Conservation (phyloP, 2,113 vertebrate genomes). For the Melanocharis versteri region DNA sequence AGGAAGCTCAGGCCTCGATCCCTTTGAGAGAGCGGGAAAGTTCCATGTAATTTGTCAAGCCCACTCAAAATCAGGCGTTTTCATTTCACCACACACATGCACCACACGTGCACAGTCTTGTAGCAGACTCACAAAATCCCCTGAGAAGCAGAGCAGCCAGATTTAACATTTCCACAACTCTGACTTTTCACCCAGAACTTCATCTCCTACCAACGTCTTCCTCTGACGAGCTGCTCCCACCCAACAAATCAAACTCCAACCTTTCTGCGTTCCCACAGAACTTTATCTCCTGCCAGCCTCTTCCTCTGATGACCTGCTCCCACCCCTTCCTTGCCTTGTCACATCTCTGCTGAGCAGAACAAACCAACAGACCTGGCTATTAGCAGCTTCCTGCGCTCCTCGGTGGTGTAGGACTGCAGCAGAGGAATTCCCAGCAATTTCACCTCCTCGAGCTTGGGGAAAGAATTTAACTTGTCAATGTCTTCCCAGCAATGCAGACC, state of each 20-base stretch:
- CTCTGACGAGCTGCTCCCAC: neutral
- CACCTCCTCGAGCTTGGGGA: constrained; percentile 92
- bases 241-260: neutral
- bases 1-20: neutral
- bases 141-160: neutral
- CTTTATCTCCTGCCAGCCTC: neutral
- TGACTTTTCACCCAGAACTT: neutral
- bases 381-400: constrained; percentile 88
- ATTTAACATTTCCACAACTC: neutral
- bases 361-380: constrained; percentile 79
- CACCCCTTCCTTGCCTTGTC: neutral
- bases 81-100: accelerated
- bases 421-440: constrained; percentile 90
- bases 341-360: neutral
- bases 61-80: neutral
- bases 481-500: constrained; percentile 92
- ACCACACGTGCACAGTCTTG: accelerated
- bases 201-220: neutral
- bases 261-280: neutral
- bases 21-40: neutral
- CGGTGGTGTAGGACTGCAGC: constrained; percentile 86
- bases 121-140: neutral
- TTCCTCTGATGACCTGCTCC: neutral
- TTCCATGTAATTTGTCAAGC: neutral
- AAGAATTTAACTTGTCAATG: constrained; percentile 90